Evolutionary conservation across 2,888 invertebrate genomes (phyloP).

Genomic region (Drosophila parthenogenetica): DNA sequence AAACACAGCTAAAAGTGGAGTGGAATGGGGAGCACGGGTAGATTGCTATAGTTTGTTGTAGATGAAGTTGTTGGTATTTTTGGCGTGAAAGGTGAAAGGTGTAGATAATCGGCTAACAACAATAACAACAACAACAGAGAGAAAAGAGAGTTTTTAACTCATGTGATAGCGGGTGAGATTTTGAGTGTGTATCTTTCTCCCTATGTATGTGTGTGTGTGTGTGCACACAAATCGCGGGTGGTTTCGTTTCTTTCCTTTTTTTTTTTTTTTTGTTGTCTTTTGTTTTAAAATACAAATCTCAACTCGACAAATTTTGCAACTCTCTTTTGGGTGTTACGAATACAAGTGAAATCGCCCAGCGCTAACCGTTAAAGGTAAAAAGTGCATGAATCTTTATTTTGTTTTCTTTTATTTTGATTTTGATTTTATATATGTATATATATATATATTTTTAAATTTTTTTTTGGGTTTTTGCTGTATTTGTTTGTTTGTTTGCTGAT

Average conservation of each 20-base stretch:
- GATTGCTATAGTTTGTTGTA: constrained; percentile 13
- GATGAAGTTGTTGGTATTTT: constrained; percentile 43
- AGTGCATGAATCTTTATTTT: constrained; percentile 68
- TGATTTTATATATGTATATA: background rate
- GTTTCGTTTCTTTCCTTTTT: constrained; percentile 64
- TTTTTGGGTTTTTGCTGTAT: no score
- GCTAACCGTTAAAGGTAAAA: constrained; percentile 55
- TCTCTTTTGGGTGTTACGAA: constrained; percentile 74
- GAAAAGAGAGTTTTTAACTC: constrained; percentile 63
- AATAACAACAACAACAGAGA: constrained; percentile 34
- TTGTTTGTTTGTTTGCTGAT: constrained; percentile 21
- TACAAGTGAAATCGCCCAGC: constrained; percentile 75
- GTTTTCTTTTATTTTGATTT: constrained; percentile 32
- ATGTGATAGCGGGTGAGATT: constrained; percentile 74
- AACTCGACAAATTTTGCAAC: constrained; percentile 65
- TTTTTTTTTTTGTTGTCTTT: constrained; percentile 47
- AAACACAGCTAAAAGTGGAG: constrained; percentile 46
- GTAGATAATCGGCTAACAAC: constrained; percentile 70
- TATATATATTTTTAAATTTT: no score
- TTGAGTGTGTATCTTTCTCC: constrained; percentile 15
- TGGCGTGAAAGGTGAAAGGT: constrained; percentile 71
- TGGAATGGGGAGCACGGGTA: constrained; percentile 11
- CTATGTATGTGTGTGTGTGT: constrained; percentile 22
- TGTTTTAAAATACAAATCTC: constrained; percentile 62
- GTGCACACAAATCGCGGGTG: constrained; percentile 72